phyloP scores from a whole-genome alignment of 1,140 invertebrate species.

The Drosophila trapezifrons region DNA sequence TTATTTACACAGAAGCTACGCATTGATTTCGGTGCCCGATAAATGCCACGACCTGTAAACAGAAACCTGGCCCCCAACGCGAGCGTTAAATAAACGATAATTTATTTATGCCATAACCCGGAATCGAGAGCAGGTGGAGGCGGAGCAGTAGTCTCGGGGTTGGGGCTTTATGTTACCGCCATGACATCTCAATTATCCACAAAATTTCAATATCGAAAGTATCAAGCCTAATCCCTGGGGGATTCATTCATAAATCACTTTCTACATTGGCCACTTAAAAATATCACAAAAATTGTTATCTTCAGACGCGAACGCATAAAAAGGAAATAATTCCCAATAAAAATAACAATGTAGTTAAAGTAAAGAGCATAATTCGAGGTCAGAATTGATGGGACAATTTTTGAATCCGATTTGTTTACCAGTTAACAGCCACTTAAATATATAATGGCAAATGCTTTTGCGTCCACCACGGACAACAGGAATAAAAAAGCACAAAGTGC shows the following conservation, averaged over 20 bases:
- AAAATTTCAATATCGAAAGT: constrained; percentile 29
- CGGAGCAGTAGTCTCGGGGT: not conserved
- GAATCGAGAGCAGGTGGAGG: constrained; percentile 5
- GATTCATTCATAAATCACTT: constrained; percentile 32
- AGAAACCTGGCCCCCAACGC: constrained; percentile 19
- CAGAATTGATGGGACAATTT: constrained; percentile 7
- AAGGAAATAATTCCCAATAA: constrained; percentile 28
- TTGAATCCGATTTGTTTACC: constrained; percentile 16
- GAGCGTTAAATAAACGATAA: constrained; percentile 42
- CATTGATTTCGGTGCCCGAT: constrained; percentile 54
- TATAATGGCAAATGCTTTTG: constrained; percentile 35
- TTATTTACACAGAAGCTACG: constrained; percentile 63
- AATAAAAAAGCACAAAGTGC: not conserved
- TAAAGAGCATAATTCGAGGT: constrained; percentile 1
- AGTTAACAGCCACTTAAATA: constrained; percentile 27
- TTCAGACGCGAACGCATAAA: constrained; percentile 28
- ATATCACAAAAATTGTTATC: constrained; percentile 31
- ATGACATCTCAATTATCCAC: constrained; percentile 24
- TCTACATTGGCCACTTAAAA: constrained; percentile 27
- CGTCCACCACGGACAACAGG: not conserved
- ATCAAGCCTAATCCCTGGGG: constrained; percentile 11
- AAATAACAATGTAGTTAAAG: constrained; percentile 16
- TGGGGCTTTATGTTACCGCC: not conserved
- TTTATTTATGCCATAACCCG: constrained; percentile 57
- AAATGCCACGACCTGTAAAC: constrained; percentile 42